Conservation (phyloP, 2,797 vertebrate genomes). For the Emydoidea blandingii region DNA sequence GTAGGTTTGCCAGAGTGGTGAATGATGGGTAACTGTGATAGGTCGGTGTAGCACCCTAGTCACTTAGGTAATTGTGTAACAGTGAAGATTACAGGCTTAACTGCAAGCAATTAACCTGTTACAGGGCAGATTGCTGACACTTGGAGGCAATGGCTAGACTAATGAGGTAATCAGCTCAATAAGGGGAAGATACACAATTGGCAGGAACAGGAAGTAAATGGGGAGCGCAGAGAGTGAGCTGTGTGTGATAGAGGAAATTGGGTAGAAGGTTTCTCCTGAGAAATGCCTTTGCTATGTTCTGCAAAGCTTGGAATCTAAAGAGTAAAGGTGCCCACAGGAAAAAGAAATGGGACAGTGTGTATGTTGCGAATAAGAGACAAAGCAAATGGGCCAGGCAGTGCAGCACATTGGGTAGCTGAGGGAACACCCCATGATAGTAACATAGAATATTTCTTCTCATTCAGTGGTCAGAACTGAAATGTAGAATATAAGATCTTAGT, state of each 20-base stretch:
- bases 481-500: slow-evolving; percentile 29
- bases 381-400: not conserved
- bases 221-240: too few species aligned
- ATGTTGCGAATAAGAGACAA: not conserved
- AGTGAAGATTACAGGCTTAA: not conserved
- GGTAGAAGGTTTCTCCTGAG: not conserved
- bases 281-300: too few species aligned
- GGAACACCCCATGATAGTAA: not conserved
- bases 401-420: not conserved
- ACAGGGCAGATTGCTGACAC: not conserved
- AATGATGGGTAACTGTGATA: not conserved
- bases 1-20: not conserved
- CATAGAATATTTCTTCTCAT: slow-evolving; percentile 1
- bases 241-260: not conserved
- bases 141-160: not conserved
- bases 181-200: not conserved
- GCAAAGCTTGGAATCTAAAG: not conserved
- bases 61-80: not conserved
- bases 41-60: not conserved
- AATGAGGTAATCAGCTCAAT: not conserved
- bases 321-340: not conserved
- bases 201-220: not conserved
- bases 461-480: slow-evolving; percentile 21
- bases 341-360: not conserved
- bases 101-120: not conserved